Conservation (phyloP, 2,113 vertebrate genomes). For the Pteropus alecto region DNA sequence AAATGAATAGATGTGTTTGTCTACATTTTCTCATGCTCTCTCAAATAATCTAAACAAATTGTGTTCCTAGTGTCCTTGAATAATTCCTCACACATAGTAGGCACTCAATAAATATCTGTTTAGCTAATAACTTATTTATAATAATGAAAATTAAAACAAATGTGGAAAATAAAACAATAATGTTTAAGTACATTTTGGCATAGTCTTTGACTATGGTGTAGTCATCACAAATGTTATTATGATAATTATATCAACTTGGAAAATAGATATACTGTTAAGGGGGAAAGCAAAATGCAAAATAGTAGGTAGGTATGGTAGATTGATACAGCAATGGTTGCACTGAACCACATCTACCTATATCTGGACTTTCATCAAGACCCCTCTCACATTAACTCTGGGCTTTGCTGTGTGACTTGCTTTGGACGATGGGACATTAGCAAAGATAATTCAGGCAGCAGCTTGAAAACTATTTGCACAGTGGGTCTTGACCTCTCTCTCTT, state of each 20-base stretch:
- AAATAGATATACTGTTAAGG: background rate
- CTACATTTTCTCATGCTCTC: background rate
- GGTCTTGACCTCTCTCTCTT: background rate
- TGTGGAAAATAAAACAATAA: background rate
- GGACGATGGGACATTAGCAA: background rate
- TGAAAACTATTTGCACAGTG: background rate
- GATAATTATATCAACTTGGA: background rate
- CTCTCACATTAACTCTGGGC: background rate
- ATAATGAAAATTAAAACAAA: constrained; percentile 4
- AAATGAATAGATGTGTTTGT: background rate
- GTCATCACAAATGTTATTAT: background rate
- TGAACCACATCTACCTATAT: background rate
- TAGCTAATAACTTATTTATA: background rate
- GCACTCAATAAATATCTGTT: background rate
- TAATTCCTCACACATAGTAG: background rate
- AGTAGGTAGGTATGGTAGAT: background rate
- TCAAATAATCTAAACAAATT: background rate
- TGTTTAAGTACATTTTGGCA: background rate
- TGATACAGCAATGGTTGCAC: background rate
- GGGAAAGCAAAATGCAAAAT: background rate
- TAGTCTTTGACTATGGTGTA: background rate
- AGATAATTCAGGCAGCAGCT: background rate
- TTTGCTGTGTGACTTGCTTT: background rate
- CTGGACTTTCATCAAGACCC: background rate
- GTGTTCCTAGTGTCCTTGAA: background rate